Evolutionary conservation across 2,888 invertebrate genomes (phyloP), one percentile per base, ranked within the genome.

Genomic region (Drosophila pegasa): DNA sequence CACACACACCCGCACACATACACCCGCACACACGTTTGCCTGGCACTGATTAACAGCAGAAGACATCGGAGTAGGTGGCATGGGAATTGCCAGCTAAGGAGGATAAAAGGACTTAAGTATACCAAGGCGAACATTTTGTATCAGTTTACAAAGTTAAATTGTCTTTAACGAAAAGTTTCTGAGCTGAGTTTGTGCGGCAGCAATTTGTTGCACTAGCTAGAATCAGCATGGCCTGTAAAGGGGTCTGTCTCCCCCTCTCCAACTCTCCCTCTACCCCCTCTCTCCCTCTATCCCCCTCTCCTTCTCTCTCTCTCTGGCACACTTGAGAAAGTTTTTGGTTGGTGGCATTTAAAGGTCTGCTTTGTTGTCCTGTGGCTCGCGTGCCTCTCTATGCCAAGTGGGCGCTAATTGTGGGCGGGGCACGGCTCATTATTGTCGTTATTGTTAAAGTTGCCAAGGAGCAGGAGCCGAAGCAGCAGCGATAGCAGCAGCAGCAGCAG

Each of bases 71-170:
- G 2, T 14, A 4, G 20, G n/a, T 27, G 31, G 48, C 33, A 48
- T 20, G 20, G 48, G 48, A 27, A 37, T 38, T 61, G 69, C 75
- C 59, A 82, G 71, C 67, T 72, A 67, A 12, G 45, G 16, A 58
- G 78, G 65, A 63, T 70, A 71, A 68, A 80, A 73, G 71, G 73
- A 76, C 76, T 77, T 86, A 83, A 82, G 87, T 73, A 73, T 72
- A 75, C 85, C 82, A 69, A 58, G 82, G 79, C 82, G 87, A 76
- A 82, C 87, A 84, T 71, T 84, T 84, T 84, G 83, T 84, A 87
- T 87, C 87, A 88, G 85, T 88, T 85, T 85, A 78, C 88, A 85
- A 85, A 85, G 85, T 85, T 88, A 85, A 85, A 85, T 85, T 85
- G 85, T 85, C 85, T 85, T 83, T 76, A 88, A 85, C 85, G 87